Conservation (phyloP, 2,113 vertebrate genomes). For the Junco hyemalis region DNA sequence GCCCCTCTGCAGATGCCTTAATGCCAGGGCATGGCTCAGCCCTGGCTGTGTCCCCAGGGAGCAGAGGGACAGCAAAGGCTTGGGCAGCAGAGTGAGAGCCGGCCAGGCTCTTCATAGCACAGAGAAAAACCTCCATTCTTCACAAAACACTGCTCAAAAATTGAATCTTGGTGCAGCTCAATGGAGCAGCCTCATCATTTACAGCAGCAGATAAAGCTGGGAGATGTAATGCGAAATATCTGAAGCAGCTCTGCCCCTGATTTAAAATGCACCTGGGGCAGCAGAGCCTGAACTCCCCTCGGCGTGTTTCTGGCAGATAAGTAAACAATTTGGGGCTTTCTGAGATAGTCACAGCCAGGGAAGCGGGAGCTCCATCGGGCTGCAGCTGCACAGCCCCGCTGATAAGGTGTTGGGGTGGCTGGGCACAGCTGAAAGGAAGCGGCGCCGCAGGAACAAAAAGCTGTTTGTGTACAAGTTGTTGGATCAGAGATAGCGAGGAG, state of each 20-base stretch:
- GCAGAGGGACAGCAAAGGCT: background rate
- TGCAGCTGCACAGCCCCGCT: slow-evolving; percentile 1
- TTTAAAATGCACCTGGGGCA: slow-evolving; percentile 88
- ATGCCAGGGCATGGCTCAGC: background rate
- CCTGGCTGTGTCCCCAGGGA: background rate
- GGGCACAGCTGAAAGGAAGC: slow-evolving; percentile 12
- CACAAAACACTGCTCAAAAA: slow-evolving; percentile 63
- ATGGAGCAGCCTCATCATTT: slow-evolving; percentile 83
- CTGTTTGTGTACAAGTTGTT: slow-evolving; percentile 3
- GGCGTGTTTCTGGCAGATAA: slow-evolving; percentile 90
- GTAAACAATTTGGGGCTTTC: slow-evolving; percentile 86
- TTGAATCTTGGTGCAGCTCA: slow-evolving; percentile 80
- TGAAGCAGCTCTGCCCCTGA: slow-evolving; percentile 68
- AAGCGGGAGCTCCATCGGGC: background rate
- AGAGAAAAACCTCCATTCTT: slow-evolving; percentile 71
- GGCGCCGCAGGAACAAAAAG: background rate
- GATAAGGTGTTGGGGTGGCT: slow-evolving; percentile 8
- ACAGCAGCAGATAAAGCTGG: slow-evolving; percentile 79
- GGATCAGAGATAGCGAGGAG: slow-evolving; percentile 14
- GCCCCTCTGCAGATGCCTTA: background rate
- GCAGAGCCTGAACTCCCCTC: slow-evolving; percentile 82
- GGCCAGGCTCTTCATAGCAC: slow-evolving; percentile 3
- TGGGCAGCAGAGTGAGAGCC: background rate
- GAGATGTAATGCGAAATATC: slow-evolving; percentile 80
- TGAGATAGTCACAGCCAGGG: slow-evolving; percentile 39